Conservation (phyloP, 2,888 invertebrate genomes). For the Stenodema calcarata region DNA sequence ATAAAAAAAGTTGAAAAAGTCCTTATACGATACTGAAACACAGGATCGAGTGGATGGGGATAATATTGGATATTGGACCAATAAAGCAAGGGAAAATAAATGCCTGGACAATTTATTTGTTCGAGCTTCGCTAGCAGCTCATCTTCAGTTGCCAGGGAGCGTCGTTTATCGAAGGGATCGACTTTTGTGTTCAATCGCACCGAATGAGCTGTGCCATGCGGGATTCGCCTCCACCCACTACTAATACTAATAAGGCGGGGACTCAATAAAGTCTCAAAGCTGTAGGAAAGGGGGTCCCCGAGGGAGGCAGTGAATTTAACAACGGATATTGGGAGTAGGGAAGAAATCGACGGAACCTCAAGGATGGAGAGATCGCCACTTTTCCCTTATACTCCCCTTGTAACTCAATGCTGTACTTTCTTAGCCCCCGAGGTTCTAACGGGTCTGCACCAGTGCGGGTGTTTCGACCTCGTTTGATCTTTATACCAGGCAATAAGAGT, state of each 20-base stretch:
- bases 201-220: background rate
- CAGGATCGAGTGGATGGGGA: too few species aligned
- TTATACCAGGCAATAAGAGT: too few species aligned
- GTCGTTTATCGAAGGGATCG: background rate
- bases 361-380: background rate
- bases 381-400: background rate
- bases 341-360: background rate
- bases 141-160: background rate
- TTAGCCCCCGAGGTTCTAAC: background rate
- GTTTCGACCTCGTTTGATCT: too few species aligned
- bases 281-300: background rate
- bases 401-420: background rate
- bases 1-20: too few species aligned
- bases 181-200: background rate
- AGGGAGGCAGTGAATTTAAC: conserved; percentile 11
- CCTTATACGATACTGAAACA: too few species aligned
- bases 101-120: too few species aligned
- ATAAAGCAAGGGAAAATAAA: too few species aligned
- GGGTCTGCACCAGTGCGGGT: too few species aligned
- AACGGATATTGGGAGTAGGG: conserved; percentile 17
- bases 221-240: background rate
- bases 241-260: conserved; percentile 19
- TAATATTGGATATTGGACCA: too few species aligned
- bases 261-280: conserved; percentile 1
- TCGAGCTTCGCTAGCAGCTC: too few species aligned